Conservation (phyloP, 2,888 invertebrate genomes). For the Tetheella fluctuosa region DNA sequence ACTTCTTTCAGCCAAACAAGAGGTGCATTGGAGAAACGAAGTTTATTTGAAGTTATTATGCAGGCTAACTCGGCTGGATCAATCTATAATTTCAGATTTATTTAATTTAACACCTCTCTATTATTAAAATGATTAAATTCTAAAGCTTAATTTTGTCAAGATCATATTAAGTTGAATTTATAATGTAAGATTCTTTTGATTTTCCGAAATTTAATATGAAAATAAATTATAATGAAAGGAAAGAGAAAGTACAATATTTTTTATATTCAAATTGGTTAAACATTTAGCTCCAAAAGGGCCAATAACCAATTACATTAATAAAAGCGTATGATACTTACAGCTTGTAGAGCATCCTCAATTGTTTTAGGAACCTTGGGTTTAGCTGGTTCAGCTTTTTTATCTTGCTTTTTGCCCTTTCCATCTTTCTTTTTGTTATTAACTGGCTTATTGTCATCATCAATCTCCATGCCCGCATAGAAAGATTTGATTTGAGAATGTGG, state of each 20-base stretch:
- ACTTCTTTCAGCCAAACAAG: slow-evolving; percentile 88
- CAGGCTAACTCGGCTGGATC: slow-evolving; percentile 82
- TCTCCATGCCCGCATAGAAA: slow-evolving; percentile 85
- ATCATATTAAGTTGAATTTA: no score
- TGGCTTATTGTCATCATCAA: slow-evolving; percentile 85
- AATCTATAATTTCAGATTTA: slow-evolving; percentile 83
- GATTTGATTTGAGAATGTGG: slow-evolving; percentile 88
- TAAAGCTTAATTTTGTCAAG: no score
- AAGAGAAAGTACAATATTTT: no score
- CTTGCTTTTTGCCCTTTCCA: slow-evolving; percentile 75
- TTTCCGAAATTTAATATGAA: no score
- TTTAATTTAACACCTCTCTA: background rate
- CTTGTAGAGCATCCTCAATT: slow-evolving; percentile 85
- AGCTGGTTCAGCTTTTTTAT: slow-evolving; percentile 77
- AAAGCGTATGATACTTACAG: slow-evolving; percentile 64
- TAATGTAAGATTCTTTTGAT: no score
- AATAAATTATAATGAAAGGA: no score
- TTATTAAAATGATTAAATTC: no score
- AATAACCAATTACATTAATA: no score
- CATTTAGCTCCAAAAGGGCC: no score
- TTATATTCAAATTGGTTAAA: no score
- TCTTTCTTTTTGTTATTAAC: slow-evolving; percentile 78
- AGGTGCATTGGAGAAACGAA: slow-evolving; percentile 88
- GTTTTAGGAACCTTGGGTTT: slow-evolving; percentile 87
- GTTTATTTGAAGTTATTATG: slow-evolving; percentile 82